These are phyloP conservation scores for Montipora capitata DNA, from an alignment of 92 coral and sea anemone genomes.

Conservation along the genomic window DNA sequence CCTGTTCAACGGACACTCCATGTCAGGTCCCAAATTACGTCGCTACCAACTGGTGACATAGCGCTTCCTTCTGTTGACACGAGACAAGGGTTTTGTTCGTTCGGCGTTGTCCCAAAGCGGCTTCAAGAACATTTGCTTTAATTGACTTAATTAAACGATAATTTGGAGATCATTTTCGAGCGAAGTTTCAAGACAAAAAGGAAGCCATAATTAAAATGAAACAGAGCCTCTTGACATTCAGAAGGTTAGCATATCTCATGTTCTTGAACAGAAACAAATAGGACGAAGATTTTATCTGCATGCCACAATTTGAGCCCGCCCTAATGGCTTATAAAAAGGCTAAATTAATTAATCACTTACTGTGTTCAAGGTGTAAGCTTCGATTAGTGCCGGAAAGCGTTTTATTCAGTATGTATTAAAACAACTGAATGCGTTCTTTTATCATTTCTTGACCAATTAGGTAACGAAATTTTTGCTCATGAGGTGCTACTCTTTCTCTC, in stretches of 20 bases:
- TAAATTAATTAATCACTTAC: slow-evolving; percentile 55
- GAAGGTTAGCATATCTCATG: neutral
- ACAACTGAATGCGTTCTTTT: slow-evolving; percentile 1
- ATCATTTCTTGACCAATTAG: neutral
- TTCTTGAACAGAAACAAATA: neutral
- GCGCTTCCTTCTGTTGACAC: neutral
- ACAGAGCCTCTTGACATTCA: neutral
- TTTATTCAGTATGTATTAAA: slow-evolving; percentile 9
- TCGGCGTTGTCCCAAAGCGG: neutral
- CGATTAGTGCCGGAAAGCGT: slow-evolving; percentile 46
- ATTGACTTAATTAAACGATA: neutral
- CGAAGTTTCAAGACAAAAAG: neutral
- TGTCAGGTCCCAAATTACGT: slow-evolving; percentile 38
- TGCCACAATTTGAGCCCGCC: slow-evolving; percentile 18
- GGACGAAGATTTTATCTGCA: slow-evolving; percentile 27
- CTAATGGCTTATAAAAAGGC: slow-evolving; percentile 41
- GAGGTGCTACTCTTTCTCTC: too few relatives aligned
- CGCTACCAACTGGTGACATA: neutral
- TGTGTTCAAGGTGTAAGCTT: slow-evolving; percentile 3
- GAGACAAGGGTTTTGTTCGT: neutral
- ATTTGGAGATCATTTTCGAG: neutral
- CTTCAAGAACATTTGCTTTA: neutral
- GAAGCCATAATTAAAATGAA: neutral
- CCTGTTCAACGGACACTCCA: slow-evolving; percentile 20
- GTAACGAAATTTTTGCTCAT: neutral